phyloP scores from a whole-genome alignment of 1,140 invertebrate species.

The Dufourea novaeangliae region DNA sequence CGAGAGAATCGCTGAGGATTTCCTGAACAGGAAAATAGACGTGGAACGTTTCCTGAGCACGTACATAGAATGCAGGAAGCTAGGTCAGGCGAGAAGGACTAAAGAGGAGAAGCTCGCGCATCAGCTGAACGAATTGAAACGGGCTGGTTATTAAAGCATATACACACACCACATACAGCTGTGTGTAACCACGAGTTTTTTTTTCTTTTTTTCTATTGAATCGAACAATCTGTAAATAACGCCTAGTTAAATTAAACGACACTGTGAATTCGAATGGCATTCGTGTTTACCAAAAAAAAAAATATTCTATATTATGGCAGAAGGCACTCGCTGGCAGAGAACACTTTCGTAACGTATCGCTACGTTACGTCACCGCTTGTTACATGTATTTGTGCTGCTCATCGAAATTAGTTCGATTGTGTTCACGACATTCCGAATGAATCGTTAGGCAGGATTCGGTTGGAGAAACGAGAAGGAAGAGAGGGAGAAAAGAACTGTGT shows the following conservation, averaged over 20 bases:
- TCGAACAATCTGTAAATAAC: constrained; percentile 74
- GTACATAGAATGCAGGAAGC: constrained; percentile 86
- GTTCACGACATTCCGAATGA: constrained; percentile 28
- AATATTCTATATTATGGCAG: constrained; percentile 50
- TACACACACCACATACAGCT: neutral
- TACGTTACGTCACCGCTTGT: constrained; percentile 48
- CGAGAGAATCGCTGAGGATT: constrained; percentile 88
- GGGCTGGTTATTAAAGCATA: constrained; percentile 83
- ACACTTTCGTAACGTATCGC: constrained; percentile 46
- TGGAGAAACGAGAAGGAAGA: neutral
- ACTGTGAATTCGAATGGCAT: constrained; percentile 63
- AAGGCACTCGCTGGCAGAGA: constrained; percentile 47
- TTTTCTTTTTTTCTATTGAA: constrained; percentile 59
- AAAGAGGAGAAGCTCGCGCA: constrained; percentile 89
- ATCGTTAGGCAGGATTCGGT: neutral
- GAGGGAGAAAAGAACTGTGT: neutral
- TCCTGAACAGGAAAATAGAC: constrained; percentile 88
- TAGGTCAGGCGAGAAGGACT: constrained; percentile 87
- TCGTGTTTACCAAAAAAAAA: constrained; percentile 54
- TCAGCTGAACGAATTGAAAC: constrained; percentile 86
- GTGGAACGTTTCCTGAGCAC: constrained; percentile 88
- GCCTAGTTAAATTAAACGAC: constrained; percentile 73
- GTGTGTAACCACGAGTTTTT: constrained; percentile 46
- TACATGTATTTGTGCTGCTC: constrained; percentile 20
- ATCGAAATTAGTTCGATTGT: constrained; percentile 42